phyloP scores from a whole-genome alignment of 1,140 invertebrate genomes.

The Musca domestica region DNA sequence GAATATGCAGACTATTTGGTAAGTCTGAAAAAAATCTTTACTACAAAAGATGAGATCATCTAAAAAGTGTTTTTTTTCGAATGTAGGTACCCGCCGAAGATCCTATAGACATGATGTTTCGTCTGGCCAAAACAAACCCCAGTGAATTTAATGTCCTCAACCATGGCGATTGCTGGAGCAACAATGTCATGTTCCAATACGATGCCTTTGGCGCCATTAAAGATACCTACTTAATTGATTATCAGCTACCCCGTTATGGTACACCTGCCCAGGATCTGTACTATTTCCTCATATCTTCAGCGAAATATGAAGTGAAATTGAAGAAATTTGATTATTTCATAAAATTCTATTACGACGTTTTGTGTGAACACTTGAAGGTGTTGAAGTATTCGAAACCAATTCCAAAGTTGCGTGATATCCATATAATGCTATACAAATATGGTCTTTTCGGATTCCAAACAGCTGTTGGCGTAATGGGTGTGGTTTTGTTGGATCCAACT shows the following conservation, averaged over 20 bases:
- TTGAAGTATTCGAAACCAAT: constrained; percentile 35
- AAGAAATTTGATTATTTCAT: constrained; percentile 46
- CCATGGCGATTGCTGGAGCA: constrained; percentile 64
- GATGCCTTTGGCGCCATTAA: constrained; percentile 53
- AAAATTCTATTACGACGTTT: constrained; percentile 43
- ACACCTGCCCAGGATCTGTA: constrained; percentile 33
- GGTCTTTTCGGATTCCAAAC: constrained; percentile 35
- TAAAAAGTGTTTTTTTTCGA: too few species aligned
- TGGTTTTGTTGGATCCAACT: constrained; percentile 32
- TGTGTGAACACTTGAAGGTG: constrained; percentile 32
- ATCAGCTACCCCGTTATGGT: constrained; percentile 37
- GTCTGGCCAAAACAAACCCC: constrained; percentile 31
- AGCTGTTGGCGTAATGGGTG: constrained; percentile 10
- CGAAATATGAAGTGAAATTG: constrained; percentile 33
- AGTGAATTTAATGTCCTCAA: constrained; percentile 60
- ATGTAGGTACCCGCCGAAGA: too few species aligned
- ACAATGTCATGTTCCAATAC: constrained; percentile 64
- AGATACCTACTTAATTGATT: constrained; percentile 51
- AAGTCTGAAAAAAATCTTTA: not conserved
- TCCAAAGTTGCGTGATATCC: constrained; percentile 37
- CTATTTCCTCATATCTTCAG: constrained; percentile 33
- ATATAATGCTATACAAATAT: constrained; percentile 33
- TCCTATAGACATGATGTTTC: not conserved
- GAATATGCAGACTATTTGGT: constrained; percentile 7
- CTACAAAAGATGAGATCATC: too few species aligned